Evolutionary conservation across 2,113 vertebrate species (phyloP), one percentile per base, ranked within the genome.

Genomic region (Hepsetus odoe): DNA sequence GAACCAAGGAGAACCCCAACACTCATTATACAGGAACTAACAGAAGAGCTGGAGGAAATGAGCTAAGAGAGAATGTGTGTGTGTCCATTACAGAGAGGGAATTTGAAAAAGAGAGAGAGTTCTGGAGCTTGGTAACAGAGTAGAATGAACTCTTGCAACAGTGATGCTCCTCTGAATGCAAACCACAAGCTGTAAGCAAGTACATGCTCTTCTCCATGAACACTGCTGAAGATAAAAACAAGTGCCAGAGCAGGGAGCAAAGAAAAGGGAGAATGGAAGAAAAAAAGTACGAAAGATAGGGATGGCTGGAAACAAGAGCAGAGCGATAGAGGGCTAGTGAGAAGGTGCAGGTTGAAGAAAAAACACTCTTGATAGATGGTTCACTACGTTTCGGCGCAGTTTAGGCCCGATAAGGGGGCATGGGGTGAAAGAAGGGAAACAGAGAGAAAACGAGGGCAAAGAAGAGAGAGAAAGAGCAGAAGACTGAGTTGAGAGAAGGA

Each of bases 1-100:
- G 79, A 86, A 83, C 90, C 87, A 88, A 87, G 87, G 86, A 87
- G 85, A 55, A 76, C 24, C 28, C 76, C 69, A 77, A 42, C 32
- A 74, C 42, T 12, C 26, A 49, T 56, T 80, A 81, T 69, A 78
- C 67, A 28, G 16, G 53, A 72, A 38, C 58, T 32, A 59, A 74
- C 33, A 79, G 9, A 26, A 65, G 22, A 28, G 40, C 72, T 77
- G 65, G 35, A 65, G 26, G 55, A 66, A 26, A 6, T 13, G 56
- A 3, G 35, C 22, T 61, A 30, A 33, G 53, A 69, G 42, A n/a
- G 58, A 53, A 65, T 72, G 67, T 71, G 77, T 53, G 61, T n/a
- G n/a, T n/a, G n/a, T n/a, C n/a, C n/a, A n/a, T n/a, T n/a, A n/a
- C n/a, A 61, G 44, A 20, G 51, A 59, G 56, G 12, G 58, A 38